phyloP scores from a whole-genome alignment of 2,888 invertebrate genomes.

The Athalia circularis region DNA sequence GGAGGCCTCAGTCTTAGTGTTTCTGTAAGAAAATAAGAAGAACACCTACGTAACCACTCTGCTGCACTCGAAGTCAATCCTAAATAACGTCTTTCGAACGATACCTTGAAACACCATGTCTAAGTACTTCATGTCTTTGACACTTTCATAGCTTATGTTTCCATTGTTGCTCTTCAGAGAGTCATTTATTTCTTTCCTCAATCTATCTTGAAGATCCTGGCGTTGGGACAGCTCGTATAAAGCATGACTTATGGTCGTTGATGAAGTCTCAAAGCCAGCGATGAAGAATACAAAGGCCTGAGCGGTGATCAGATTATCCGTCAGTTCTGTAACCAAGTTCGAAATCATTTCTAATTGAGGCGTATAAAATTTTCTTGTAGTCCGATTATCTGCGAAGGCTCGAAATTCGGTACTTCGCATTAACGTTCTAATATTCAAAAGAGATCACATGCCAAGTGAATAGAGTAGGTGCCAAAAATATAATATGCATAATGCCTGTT shows the following conservation, averaged over 20 bases:
- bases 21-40: constrained; percentile 63
- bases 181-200: constrained; percentile 69
- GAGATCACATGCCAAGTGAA: too few species aligned
- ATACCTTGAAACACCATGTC: constrained; percentile 70
- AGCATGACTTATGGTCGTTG: constrained; percentile 72
- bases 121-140: constrained; percentile 73
- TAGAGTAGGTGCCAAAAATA: too few species aligned
- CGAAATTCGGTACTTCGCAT: too few species aligned
- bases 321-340: constrained; percentile 61
- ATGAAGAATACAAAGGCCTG: constrained; percentile 74
- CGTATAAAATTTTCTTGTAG: too few species aligned
- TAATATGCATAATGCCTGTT: too few species aligned
- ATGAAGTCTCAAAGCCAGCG: constrained; percentile 75
- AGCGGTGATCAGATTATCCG: constrained; percentile 68
- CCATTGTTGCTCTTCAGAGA: constrained; percentile 64
- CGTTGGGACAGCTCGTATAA: constrained; percentile 73
- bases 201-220: constrained; percentile 70
- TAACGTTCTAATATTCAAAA: too few species aligned
- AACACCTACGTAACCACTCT: neutral
- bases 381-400: too few species aligned
- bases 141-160: constrained; percentile 68
- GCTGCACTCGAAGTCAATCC: neutral
- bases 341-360: too few species aligned
- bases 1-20: constrained; percentile 74
- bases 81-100: neutral